phyloP scores from a whole-genome alignment of 1,140 invertebrate genomes.

The Stenopsyche tienmushanensis region DNA sequence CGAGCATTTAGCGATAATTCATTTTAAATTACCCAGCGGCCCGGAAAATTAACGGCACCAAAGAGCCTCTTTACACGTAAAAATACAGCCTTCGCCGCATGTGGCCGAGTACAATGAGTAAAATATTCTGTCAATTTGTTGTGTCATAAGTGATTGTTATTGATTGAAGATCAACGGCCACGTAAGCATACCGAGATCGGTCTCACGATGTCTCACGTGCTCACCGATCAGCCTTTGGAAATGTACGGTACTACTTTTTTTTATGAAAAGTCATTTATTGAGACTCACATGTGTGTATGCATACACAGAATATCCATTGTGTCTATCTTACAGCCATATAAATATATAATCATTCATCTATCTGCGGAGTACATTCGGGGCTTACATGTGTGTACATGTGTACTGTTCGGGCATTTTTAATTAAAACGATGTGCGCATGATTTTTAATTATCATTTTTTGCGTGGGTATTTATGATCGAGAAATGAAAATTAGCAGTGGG shows the following conservation, averaged over 20 bases:
- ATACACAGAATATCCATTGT: constrained; percentile 34
- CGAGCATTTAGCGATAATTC: too few species aligned
- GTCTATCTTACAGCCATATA: constrained; percentile 30
- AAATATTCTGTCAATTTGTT: constrained; percentile 41
- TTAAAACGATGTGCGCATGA: constrained; percentile 41
- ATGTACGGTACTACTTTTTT: constrained; percentile 34
- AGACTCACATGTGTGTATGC: constrained; percentile 1
- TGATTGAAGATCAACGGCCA: constrained; percentile 36
- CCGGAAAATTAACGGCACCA: constrained; percentile 11
- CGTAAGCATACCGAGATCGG: not conserved
- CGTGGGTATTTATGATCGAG: constrained; percentile 33
- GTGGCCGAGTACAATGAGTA: constrained; percentile 16
- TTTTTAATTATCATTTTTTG: constrained; percentile 42
- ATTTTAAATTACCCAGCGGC: too few species aligned
- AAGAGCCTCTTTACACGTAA: constrained; percentile 11
- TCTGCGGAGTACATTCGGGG: not conserved
- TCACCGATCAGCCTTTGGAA: constrained; percentile 18
- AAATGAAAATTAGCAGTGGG: not conserved
- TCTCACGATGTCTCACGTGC: constrained; percentile 22
- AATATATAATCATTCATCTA: constrained; percentile 33
- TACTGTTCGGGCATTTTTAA: constrained; percentile 37
- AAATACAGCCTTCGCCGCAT: constrained; percentile 14
- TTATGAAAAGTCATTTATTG: constrained; percentile 34
- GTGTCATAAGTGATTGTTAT: constrained; percentile 41
- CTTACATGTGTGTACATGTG: constrained; percentile 3